Evolutionary conservation across 1,140 invertebrate species (phyloP).

Genomic region (Brevipalpus yothersi): DNA sequence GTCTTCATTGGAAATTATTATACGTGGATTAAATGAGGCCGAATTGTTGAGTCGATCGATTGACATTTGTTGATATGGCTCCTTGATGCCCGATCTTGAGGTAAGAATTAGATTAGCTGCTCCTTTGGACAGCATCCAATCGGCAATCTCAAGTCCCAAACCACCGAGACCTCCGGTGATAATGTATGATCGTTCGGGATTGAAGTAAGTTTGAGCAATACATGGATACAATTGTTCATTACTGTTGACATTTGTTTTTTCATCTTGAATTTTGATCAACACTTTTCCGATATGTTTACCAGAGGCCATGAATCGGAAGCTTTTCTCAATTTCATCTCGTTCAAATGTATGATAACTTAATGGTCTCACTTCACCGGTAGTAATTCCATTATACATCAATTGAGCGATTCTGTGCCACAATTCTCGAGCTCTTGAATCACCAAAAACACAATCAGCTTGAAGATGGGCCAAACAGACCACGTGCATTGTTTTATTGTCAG

Average conservation of each 20-base stretch:
- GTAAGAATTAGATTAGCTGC: slow-evolving; percentile 25
- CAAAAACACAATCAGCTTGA: slow-evolving; percentile 28
- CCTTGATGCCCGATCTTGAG: slow-evolving; percentile 24
- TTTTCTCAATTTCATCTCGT: slow-evolving; percentile 65
- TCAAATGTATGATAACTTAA: slow-evolving; percentile 52
- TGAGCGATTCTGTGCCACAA: neutral
- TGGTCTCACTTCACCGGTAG: slow-evolving; percentile 55
- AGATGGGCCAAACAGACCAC: slow-evolving; percentile 77
- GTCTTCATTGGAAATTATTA: slow-evolving; percentile 42
- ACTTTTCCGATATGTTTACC: slow-evolving; percentile 95
- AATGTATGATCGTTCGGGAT: slow-evolving; percentile 16
- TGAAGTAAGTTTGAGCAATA: slow-evolving; percentile 23
- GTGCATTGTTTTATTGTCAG: slow-evolving; percentile 86
- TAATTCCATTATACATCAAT: slow-evolving; percentile 54
- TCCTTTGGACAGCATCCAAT: slow-evolving; percentile 28
- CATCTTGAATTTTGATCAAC: slow-evolving; percentile 12
- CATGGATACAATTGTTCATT: slow-evolving; percentile 10
- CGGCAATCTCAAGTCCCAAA: slow-evolving; percentile 28
- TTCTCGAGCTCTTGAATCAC: neutral
- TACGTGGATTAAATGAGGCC: neutral
- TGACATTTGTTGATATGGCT: slow-evolving; percentile 23
- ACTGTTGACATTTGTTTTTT: neutral
- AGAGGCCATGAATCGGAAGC: slow-evolving; percentile 78
- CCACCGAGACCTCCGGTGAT: slow-evolving; percentile 32
- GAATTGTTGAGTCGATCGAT: slow-evolving; percentile 8